Conservation (phyloP, 1,140 invertebrate genomes). For the Amphibalanus amphitrite region DNA sequence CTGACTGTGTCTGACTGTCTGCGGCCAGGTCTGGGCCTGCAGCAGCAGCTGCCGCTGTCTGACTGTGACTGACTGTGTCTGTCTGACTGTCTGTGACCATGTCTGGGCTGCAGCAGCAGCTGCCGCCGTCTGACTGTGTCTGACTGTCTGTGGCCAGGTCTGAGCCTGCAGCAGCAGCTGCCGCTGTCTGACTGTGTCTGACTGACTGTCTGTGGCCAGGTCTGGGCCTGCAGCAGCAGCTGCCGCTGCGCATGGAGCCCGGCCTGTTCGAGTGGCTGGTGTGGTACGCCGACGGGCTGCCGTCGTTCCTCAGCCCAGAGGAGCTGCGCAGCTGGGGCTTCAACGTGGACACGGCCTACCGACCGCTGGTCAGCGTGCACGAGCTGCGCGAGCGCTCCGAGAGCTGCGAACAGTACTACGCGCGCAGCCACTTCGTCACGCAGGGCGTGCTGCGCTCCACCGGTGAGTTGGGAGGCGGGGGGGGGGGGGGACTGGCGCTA, state of each 20-base stretch:
- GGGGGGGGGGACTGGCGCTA: no score
- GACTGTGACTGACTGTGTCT: slow-evolving; percentile 59
- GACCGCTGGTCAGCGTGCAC: slow-evolving; percentile 39
- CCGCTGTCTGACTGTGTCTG: not conserved
- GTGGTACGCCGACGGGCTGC: slow-evolving; percentile 67
- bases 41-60: slow-evolving; percentile 32
- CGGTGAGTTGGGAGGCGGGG: not conserved
- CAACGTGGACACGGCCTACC: slow-evolving; percentile 52
- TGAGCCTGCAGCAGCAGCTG: not conserved
- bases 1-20: slow-evolving; percentile 4
- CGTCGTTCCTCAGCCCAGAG: slow-evolving; percentile 53
- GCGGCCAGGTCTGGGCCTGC: slow-evolving; percentile 31
- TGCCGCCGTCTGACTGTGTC: no score
- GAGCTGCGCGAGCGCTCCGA: slow-evolving; percentile 37
- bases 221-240: slow-evolving; percentile 27
- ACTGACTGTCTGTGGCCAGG: slow-evolving; percentile 24
- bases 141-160: slow-evolving; percentile 6
- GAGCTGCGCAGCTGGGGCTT: slow-evolving; percentile 53
- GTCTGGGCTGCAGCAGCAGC: no score
- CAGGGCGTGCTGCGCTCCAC: slow-evolving; percentile 17
- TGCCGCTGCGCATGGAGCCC: slow-evolving; percentile 58
- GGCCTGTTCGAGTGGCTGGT: slow-evolving; percentile 79
- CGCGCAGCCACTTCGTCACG: slow-evolving; percentile 29
- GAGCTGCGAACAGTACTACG: slow-evolving; percentile 55
- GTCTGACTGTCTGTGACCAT: slow-evolving; percentile 61